These are phyloP conservation scores for Mycogona germanica DNA, from an alignment of 2,888 invertebrate species.

Conservation along the genomic window DNA sequence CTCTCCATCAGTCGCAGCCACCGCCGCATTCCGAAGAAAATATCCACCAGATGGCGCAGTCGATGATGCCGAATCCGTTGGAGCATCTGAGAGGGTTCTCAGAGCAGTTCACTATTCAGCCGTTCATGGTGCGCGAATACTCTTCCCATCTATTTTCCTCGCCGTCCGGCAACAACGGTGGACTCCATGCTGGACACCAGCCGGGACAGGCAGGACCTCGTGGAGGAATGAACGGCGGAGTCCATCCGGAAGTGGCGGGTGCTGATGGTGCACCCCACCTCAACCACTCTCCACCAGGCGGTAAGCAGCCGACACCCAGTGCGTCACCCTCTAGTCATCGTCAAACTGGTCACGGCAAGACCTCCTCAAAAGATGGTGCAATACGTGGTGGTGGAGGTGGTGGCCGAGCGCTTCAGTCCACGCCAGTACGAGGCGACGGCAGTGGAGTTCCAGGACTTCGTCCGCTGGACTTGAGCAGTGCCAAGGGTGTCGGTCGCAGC, in stretches of 20 bases:
- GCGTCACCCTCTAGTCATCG: neutral
- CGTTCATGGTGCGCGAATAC: slow-evolving; percentile 8
- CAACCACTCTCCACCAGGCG: neutral
- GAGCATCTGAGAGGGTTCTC: slow-evolving; percentile 17
- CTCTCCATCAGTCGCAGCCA: neutral
- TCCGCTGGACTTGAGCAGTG: slow-evolving; percentile 17
- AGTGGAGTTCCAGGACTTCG: neutral
- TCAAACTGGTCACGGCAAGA: neutral
- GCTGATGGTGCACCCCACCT: neutral
- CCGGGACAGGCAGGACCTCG: neutral
- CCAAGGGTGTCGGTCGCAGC: neutral
- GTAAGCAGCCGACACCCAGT: no score
- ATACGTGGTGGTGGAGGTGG: neutral
- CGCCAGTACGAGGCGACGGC: neutral
- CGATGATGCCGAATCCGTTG: neutral
- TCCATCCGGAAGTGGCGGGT: neutral
- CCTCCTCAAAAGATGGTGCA: slow-evolving; percentile 5
- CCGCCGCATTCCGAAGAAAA: neutral
- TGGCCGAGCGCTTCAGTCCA: no score
- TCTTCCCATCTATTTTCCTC: slow-evolving; percentile 7
- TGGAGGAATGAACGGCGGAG: neutral
- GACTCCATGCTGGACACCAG: neutral
- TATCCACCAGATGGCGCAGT: slow-evolving; percentile 13
- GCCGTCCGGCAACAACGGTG: neutral
- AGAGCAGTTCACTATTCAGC: slow-evolving; percentile 6